These are phyloP conservation scores for Dinocampus coccinellae DNA, from an alignment of 2,888 invertebrate genomes.

Conservation along the genomic window DNA sequence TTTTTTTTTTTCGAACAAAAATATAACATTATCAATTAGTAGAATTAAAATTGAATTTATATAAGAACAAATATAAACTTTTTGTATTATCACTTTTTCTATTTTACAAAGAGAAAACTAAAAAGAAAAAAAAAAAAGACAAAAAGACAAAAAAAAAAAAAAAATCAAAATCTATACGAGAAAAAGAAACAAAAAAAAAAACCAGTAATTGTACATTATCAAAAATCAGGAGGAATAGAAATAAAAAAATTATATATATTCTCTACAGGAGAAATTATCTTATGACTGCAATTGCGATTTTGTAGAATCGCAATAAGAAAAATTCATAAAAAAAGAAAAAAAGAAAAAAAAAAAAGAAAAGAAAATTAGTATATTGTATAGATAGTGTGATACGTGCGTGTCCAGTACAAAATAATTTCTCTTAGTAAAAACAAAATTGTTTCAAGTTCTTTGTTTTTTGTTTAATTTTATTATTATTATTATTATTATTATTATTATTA, in stretches of 20 bases:
- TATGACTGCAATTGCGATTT: not conserved
- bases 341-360: not conserved
- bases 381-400: conserved; percentile 17
- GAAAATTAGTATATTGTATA: conserved; percentile 28
- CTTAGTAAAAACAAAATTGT: not conserved
- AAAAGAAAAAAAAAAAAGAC: not conserved
- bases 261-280: not conserved
- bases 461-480: not conserved
- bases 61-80: not conserved
- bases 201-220: not conserved
- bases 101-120: not conserved
- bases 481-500: no score
- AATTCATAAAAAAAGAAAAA: not conserved
- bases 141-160: not conserved
- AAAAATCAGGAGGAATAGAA: not conserved
- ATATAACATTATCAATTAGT: not conserved
- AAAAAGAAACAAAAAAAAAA: not conserved
- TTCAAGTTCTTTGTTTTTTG: not conserved
- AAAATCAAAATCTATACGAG: not conserved
- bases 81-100: not conserved
- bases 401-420: not conserved
- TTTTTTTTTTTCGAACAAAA: conserved; percentile 11
- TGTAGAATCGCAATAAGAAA: not conserved
- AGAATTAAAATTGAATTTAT: not conserved
- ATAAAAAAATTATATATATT: not conserved